These are phyloP conservation scores for Numenius arquata DNA, from an alignment of 2,113 vertebrate species.

Conservation along the genomic window DNA sequence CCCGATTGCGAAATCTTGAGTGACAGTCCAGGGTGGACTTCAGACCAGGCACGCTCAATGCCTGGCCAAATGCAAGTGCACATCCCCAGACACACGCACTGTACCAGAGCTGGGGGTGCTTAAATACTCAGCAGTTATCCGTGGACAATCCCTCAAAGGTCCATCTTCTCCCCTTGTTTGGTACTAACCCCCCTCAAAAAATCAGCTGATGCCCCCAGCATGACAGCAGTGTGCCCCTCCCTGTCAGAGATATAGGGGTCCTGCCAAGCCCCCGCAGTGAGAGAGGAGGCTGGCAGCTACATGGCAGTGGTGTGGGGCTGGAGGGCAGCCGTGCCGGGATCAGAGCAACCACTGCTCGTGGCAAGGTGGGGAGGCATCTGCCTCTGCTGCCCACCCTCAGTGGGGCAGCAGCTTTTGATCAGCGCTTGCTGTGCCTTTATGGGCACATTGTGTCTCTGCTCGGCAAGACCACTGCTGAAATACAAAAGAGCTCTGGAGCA, in stretches of 20 bases:
- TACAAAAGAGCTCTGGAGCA: not conserved
- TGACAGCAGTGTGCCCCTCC: fast-evolving
- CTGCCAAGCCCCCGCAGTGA: fast-evolving
- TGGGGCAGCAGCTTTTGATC: not conserved
- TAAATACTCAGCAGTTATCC: fast-evolving
- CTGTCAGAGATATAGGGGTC: not conserved
- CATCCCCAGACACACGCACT: not conserved
- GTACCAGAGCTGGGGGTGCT: not conserved
- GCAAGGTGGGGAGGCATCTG: not conserved
- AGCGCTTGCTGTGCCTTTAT: not conserved
- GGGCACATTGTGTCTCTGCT: not conserved
- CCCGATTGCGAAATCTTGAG: not conserved
- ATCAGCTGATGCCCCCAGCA: not conserved
- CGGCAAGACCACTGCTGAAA: not conserved
- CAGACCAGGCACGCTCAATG: not conserved
- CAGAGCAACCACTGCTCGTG: fast-evolving
- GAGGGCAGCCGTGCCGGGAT: not conserved
- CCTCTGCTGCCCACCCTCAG: not conserved
- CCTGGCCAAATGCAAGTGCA: not conserved
- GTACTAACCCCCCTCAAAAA: not conserved
- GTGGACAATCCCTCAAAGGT: not conserved
- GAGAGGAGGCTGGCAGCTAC: not conserved
- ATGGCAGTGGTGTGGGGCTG: not conserved
- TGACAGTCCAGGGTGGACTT: not conserved
- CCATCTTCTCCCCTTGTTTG: not conserved